Evolutionary conservation across 2,888 invertebrate genomes (phyloP).

Genomic region (Argyresthia albistria): DNA sequence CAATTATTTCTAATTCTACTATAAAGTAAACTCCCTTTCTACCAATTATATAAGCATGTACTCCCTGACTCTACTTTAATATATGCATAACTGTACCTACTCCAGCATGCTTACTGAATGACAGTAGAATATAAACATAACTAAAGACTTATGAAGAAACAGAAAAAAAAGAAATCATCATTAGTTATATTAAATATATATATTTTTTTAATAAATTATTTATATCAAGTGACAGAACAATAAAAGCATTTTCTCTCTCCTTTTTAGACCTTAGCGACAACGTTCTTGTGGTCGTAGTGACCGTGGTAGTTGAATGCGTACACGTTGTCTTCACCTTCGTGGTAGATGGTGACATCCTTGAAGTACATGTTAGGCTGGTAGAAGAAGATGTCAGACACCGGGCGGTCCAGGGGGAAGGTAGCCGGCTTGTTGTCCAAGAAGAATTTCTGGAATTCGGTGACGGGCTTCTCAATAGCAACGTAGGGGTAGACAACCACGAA

Average conservation of each 20-base stretch:
- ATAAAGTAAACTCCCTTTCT: too few relatives aligned
- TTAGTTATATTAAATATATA: too few relatives aligned
- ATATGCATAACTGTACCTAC: too few relatives aligned
- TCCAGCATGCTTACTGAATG: too few relatives aligned
- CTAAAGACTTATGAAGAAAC: too few relatives aligned
- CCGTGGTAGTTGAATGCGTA: conserved; percentile 26
- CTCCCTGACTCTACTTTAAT: too few relatives aligned
- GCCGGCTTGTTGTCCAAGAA: conserved; percentile 51
- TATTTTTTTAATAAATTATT: too few relatives aligned
- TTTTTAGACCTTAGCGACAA: background rate
- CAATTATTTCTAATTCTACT: too few relatives aligned
- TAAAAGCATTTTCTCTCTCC: background rate
- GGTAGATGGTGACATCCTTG: conserved; percentile 70
- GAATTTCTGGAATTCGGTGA: conserved; percentile 35
- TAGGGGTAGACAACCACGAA: conserved; percentile 62
- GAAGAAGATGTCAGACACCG: conserved; percentile 50
- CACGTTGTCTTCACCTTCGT: conserved; percentile 45
- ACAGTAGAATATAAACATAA: too few relatives aligned
- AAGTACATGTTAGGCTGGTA: conserved; percentile 73
- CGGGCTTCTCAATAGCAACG: conserved; percentile 26
- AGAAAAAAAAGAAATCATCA: too few relatives aligned
- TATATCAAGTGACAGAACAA: background rate
- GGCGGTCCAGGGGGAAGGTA: conserved; percentile 59
- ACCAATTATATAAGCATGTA: too few relatives aligned
- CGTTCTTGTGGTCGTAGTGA: conserved; percentile 8